A percentile compares a stretch with the other conserved stretches of the same genome.
Evolutionary conservation across 2,888 invertebrate genomes (phyloP).

Genomic region (Aromia moschata): DNA sequence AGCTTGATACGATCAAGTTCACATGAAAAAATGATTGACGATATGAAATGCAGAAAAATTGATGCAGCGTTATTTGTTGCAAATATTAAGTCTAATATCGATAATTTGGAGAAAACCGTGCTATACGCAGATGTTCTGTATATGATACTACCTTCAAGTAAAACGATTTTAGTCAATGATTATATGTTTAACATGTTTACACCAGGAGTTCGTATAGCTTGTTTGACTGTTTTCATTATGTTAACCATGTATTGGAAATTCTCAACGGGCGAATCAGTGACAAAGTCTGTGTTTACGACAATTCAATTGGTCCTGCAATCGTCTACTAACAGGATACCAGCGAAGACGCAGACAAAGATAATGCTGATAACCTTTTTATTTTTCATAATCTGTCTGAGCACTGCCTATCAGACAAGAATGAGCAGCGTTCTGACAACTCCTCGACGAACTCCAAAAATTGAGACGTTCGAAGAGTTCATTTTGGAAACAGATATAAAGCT

Average conservation of each 20-base stretch:
- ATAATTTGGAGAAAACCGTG: neutral
- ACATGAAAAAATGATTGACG: too few relatives aligned
- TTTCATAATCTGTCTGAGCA: neutral
- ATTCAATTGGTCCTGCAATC: neutral
- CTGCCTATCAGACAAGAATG: neutral
- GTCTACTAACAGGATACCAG: neutral
- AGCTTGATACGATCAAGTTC: neutral
- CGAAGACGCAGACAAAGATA: neutral
- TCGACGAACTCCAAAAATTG: neutral
- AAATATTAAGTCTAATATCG: neutral
- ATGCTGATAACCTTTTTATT: neutral
- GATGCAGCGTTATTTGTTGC: neutral
- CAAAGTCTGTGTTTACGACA: neutral
- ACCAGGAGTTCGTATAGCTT: neutral
- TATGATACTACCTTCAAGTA: neutral
- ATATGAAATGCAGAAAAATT: neutral
- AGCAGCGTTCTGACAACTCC: neutral
- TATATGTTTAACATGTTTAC: neutral
- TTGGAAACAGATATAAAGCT: neutral
- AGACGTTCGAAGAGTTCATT: conserved; percentile 38
- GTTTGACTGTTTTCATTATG: neutral
- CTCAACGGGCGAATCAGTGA: neutral
- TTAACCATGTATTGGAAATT: neutral
- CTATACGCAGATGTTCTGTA: neutral
- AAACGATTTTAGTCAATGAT: neutral